Percentiles rank a stretch among this genome's conserved stretches.
Conservation (phyloP, 2,888 invertebrate genomes). For the Aleiodes alternator region DNA sequence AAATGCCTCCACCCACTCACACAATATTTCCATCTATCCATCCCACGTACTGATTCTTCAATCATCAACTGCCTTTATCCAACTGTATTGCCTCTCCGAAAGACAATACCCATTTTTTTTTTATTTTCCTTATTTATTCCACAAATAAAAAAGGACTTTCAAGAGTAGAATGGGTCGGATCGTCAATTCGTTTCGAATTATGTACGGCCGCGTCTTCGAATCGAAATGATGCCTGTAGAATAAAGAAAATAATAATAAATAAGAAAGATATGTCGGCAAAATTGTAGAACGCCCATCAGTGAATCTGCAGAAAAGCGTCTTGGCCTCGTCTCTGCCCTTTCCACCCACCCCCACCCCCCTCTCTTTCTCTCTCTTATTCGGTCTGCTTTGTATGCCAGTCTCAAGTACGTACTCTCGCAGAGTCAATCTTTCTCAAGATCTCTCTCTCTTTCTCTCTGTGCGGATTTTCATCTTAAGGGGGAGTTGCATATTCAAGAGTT, state of each 20-base stretch:
- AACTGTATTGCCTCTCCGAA: not conserved
- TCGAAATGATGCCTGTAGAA: slow-evolving; percentile 4
- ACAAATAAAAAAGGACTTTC: slow-evolving; percentile 13
- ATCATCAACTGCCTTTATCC: slow-evolving; percentile 8
- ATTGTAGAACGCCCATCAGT: slow-evolving; percentile 19
- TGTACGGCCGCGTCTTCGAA: slow-evolving; percentile 8
- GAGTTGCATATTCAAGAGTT: slow-evolving; percentile 40
- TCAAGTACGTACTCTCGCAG: slow-evolving; percentile 38
- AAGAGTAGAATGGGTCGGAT: not conserved
- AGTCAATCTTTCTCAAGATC: slow-evolving; percentile 44
- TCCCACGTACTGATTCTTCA: too few relatives aligned
- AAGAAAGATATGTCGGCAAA: slow-evolving; percentile 34
- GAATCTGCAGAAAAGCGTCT: slow-evolving; percentile 26
- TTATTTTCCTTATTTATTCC: slow-evolving; percentile 15
- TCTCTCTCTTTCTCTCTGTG: slow-evolving; percentile 27
- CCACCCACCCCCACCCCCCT: not conserved
- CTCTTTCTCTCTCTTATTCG: slow-evolving; percentile 15
- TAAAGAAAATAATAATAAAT: slow-evolving; percentile 20
- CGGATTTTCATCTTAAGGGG: slow-evolving; percentile 37
- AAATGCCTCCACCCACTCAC: too few relatives aligned
- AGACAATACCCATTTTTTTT: slow-evolving; percentile 30
- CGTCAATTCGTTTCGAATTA: slow-evolving; percentile 36
- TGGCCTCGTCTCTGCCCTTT: slow-evolving; percentile 12
- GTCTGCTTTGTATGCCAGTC: slow-evolving; percentile 35
- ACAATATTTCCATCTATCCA: too few relatives aligned